Percentiles rank a stretch among this genome's conserved stretches.
Evolutionary conservation across 2,888 invertebrate genomes (phyloP).

Genomic region (Pseudolycoriella hygida): DNA sequence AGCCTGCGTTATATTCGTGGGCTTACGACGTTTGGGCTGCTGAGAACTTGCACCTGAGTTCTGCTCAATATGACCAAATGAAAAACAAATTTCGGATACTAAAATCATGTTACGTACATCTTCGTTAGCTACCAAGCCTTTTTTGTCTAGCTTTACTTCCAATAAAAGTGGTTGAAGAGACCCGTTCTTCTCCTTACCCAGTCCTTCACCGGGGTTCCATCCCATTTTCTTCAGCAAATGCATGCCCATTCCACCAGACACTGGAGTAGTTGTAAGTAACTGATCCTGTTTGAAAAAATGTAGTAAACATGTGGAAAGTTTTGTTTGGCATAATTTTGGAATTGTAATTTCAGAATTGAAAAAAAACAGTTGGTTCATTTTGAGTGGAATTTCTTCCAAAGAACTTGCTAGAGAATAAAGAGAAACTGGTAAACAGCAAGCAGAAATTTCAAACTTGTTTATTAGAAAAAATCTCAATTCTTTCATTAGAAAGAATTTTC

Average conservation of each 20-base stretch:
- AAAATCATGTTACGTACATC: constrained; percentile 39
- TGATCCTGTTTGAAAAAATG: constrained; percentile 52
- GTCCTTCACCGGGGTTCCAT: constrained; percentile 91
- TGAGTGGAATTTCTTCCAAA: not conserved
- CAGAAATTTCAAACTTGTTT: too few species aligned
- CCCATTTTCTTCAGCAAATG: constrained; percentile 96
- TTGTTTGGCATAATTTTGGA: not conserved
- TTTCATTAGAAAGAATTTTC: too few species aligned
- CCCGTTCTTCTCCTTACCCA: constrained; percentile 91
- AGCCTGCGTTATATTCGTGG: not conserved
- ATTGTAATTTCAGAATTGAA: not conserved
- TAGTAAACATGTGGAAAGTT: not conserved
- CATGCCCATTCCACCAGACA: constrained; percentile 93
- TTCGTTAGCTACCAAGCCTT: constrained; percentile 64
- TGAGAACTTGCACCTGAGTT: too few species aligned
- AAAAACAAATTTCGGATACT: too few species aligned
- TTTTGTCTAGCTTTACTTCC: constrained; percentile 92
- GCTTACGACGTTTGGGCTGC: not conserved
- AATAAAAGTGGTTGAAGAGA: constrained; percentile 73
- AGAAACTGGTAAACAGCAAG: too few species aligned
- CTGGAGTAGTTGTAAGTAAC: constrained; percentile 73
- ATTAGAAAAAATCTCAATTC: too few species aligned
- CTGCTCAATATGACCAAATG: too few species aligned
- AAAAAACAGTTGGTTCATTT: not conserved
- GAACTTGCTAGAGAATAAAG: not conserved